Percentiles rank a stretch among this genome's conserved stretches.
Conservation (phyloP, 2,113 vertebrate species). For the Pomatorhinus ruficollis region DNA sequence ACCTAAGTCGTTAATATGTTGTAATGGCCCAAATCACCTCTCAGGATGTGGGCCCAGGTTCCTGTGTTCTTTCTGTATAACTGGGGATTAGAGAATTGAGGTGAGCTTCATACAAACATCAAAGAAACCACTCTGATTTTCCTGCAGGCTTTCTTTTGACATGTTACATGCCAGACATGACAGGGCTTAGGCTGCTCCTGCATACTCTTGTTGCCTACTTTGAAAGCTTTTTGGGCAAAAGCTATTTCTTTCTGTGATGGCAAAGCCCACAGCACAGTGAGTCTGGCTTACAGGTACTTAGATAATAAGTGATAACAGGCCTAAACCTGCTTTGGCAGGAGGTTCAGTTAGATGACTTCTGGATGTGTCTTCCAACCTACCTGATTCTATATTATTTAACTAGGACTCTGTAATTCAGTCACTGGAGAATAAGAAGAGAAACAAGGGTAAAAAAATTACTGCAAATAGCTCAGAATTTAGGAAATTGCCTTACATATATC, state of each 20-base stretch:
- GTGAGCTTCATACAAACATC: not conserved
- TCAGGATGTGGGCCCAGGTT: not conserved
- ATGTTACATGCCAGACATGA: not conserved
- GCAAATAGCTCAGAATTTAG: not conserved
- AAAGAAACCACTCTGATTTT: not conserved
- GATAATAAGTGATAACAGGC: not conserved
- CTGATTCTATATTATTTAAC: not conserved
- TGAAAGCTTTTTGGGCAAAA: not conserved
- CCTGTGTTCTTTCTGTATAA: not conserved
- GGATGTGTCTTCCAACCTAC: not conserved
- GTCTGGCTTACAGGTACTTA: not conserved
- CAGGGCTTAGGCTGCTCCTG: not conserved
- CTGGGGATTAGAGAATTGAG: not conserved
- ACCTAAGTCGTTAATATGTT: not conserved
- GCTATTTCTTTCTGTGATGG: not conserved
- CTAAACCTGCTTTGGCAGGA: not conserved
- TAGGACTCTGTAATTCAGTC: not conserved
- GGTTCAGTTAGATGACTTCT: not conserved
- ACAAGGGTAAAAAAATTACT: not conserved
- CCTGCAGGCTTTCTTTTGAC: not conserved
- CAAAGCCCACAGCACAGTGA: not conserved
- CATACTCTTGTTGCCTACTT: not conserved
- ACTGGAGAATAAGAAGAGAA: not conserved
- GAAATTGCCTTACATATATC: not conserved
- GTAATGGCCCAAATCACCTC: not conserved